phyloP scores from a whole-genome alignment of 1,140 invertebrate genomes.

The Lamellibrachia luymesi region DNA sequence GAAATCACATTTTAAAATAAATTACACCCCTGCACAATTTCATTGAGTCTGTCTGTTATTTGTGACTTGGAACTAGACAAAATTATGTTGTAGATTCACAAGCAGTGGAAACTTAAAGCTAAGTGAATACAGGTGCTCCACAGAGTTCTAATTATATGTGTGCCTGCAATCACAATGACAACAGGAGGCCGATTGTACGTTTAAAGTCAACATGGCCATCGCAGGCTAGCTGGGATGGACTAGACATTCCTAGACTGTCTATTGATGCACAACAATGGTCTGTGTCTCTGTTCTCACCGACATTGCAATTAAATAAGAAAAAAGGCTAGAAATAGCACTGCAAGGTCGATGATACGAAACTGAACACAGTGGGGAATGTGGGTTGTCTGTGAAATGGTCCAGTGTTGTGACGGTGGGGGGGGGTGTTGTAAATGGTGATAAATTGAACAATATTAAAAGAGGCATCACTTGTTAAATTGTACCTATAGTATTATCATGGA shows the following conservation, averaged over 20 bases:
- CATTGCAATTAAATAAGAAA: background rate
- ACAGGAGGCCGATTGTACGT: background rate
- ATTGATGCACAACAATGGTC: background rate
- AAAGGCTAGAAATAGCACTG: background rate
- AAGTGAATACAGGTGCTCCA: background rate
- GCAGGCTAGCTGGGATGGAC: background rate
- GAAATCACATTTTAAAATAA: too few species aligned
- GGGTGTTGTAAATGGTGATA: background rate
- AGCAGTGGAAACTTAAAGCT: background rate
- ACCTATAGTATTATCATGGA: background rate
- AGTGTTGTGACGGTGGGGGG: too few species aligned
- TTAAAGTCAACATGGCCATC: background rate
- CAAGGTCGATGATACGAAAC: background rate
- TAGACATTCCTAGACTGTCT: background rate
- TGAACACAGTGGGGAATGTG: background rate
- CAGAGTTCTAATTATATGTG: background rate
- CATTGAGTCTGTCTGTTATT: too few species aligned
- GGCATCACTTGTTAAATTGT: background rate
- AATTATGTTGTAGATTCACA: background rate
- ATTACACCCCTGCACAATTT: too few species aligned
- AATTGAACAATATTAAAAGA: background rate
- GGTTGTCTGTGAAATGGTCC: background rate
- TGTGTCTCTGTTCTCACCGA: background rate
- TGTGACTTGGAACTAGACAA: too few species aligned
- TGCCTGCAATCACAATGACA: background rate